Evolutionary conservation across 2,797 vertebrate genomes (phyloP).

Genomic region (Percopsis omiscomaycus): DNA sequence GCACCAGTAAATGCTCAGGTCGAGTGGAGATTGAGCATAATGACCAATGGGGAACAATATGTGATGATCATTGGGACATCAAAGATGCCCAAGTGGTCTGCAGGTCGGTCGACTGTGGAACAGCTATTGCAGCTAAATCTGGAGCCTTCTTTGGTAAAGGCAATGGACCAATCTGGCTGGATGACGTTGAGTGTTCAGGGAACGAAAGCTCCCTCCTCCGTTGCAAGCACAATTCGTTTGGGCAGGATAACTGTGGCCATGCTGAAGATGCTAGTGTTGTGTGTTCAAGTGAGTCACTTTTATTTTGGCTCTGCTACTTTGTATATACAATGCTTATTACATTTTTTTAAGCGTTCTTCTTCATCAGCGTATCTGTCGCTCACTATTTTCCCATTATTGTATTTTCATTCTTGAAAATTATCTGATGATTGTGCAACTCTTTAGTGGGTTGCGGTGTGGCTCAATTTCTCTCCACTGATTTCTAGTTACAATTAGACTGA

Average conservation of each 20-base stretch:
- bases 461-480: conserved; percentile 2
- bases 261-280: conserved; percentile 1
- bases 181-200: conserved; percentile 64
- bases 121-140: conserved; percentile 42
- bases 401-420: too few species aligned
- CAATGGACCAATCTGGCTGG: conserved; percentile 57
- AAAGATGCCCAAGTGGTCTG: conserved; percentile 59
- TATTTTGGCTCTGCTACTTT: not conserved
- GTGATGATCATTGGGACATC: conserved; percentile 60
- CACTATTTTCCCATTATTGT: too few species aligned
- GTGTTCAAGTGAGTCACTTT: conserved; percentile 6
- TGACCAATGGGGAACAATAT: conserved; percentile 64
- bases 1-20: conserved; percentile 59
- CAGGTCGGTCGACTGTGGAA: conserved; percentile 59
- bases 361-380: too few species aligned
- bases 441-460: not conserved
- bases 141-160: conserved; percentile 58
- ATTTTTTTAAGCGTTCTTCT: too few species aligned
- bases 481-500: conserved; percentile 56
- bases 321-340: too few species aligned
- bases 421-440: not conserved
- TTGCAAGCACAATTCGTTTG: conserved; percentile 38
- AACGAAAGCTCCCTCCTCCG: conserved; percentile 47
- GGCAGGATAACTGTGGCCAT: not conserved
- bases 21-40: conserved; percentile 61